Base-by-base conservation (phyloP, 2,888 invertebrate species). In the Sarcophaga variegata region DNA sequence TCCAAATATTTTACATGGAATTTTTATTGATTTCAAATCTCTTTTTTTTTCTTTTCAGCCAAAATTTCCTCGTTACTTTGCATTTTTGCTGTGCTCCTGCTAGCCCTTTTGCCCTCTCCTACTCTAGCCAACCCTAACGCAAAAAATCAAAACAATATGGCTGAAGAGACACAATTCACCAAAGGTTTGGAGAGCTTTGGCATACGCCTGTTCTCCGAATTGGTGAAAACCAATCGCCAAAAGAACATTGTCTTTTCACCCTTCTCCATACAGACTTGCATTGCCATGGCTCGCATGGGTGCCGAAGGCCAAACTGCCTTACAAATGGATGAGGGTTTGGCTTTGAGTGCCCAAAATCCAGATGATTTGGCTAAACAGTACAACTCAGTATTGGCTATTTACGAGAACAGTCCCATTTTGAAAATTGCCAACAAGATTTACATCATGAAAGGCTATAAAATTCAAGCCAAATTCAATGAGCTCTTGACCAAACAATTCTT, bases 341-440 rank as follows among this genome's bases (percentile, higher is more conserved):
- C 95, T 14, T 94, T 96, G 78, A 93, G 93, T 1, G 91, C 91
- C 27, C 89, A 90, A 49, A 87, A 91, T 72, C 86, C 83, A 3
- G 54, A 83, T 0, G 63, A 89, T 11, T 90, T 93, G 20, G 92
- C 91, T 1, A 89, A 91, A 3, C 90, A 90, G n/a, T 93, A 92
- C 64, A 88, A 91, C 47, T 77, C 85, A 0, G 88, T 92, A 12
- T 86, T 93, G 59, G 88, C 88, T 1, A 63, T 81, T 3, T 92
- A 93, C 80, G 89, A 90, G 66, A 89, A 91, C 64, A 92, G 91
- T 64, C 54, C 89, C 17, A 88, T 91, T 10, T 77, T 93, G n/a
- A 94, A 95, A 85, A 94, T 97, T 54, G 97, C 97, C 8, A 97
- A 97, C 90, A 96, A 96, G 90, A 94, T 97, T 20, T 97, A 95